Base-by-base conservation (phyloP, 2,888 invertebrate species). In the Xestia c-nigrum region DNA sequence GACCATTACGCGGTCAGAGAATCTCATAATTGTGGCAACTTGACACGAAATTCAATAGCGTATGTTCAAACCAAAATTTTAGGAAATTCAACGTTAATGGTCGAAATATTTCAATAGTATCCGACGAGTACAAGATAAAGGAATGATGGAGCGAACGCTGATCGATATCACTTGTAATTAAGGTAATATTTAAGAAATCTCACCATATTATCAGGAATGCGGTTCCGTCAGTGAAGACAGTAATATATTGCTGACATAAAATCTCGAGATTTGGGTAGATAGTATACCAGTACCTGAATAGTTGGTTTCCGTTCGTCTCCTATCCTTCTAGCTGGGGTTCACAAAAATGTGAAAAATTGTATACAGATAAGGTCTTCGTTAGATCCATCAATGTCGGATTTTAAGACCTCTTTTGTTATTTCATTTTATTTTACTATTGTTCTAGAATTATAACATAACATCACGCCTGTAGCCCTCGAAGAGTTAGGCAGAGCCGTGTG, bases 211-310 rank as follows among this genome's bases (percentile, higher is more conserved):
- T 94, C 95, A 91, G 88, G 93, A 94, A 95, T 95, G 94, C 85
- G 93, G 93, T 89, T 86, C 92, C 89, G 94, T 94, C 92, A 92
- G 93, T 91, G 86, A 82, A 90, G 95, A 94, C 94, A 92, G 94
- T 96, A 95, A 96, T 93, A 94, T 96, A 96, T 96, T 92, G 92
- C 94, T 93, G 95, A 95, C 96, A 95, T 95, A 95, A 96, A 96
- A 92, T 91, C 92, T 93, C 87, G 89, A 96, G 95, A 96, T 96
- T 95, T 87, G 90, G 91, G 89, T 89, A 93, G 96, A 96, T 96
- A 96, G 92, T 91, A 31, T 31, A 86, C 93, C 94, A 96, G 92
- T 92, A 86, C 93, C 94, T 91, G 92, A 94, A 95, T 95, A 94
- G 94, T 94, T 91, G 91, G 93, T 95, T 95, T 95, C 94, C 95